These are phyloP conservation scores for Orchestes rusci DNA, from an alignment of 2,888 invertebrate species.

Conservation along the genomic window DNA sequence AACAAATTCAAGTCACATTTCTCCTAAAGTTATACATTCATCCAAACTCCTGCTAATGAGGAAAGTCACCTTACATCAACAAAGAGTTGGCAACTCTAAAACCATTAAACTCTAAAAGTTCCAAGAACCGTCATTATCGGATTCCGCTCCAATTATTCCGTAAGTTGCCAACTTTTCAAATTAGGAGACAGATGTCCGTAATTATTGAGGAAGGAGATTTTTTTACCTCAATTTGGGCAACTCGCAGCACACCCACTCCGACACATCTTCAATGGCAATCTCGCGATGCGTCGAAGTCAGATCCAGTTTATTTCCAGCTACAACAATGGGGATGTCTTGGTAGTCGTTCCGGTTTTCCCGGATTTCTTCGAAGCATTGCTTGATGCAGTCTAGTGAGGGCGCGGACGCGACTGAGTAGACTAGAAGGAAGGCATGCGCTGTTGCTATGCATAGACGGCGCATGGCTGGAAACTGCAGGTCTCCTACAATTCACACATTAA, in stretches of 20 bases:
- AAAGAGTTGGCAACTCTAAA: no score
- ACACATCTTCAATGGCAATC: slow-evolving; percentile 69
- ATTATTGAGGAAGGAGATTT: no score
- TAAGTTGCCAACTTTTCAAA: no score
- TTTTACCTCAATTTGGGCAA: slow-evolving; percentile 60
- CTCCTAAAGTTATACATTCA: no score
- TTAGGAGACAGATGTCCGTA: no score
- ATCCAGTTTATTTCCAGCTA: slow-evolving; percentile 82
- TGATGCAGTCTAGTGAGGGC: slow-evolving; percentile 64
- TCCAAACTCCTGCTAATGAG: no score
- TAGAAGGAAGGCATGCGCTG: slow-evolving; percentile 80
- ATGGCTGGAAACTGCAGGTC: slow-evolving; percentile 88
- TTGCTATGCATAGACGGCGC: slow-evolving; percentile 78
- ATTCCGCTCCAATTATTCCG: no score
- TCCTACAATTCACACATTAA: slow-evolving; percentile 46
- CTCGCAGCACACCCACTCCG: slow-evolving; percentile 74
- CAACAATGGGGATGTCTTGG: slow-evolving; percentile 76
- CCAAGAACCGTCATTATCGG: no score
- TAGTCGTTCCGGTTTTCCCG: slow-evolving; percentile 69
- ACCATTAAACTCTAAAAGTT: no score
- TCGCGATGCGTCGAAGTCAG: slow-evolving; percentile 58
- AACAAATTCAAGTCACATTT: no score
- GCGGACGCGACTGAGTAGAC: slow-evolving; percentile 75
- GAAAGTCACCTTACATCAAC: no score
- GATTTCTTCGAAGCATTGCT: slow-evolving; percentile 74